Evolutionary conservation across 2,797 vertebrate species (phyloP).

Genomic region (Falco biarmicus): DNA sequence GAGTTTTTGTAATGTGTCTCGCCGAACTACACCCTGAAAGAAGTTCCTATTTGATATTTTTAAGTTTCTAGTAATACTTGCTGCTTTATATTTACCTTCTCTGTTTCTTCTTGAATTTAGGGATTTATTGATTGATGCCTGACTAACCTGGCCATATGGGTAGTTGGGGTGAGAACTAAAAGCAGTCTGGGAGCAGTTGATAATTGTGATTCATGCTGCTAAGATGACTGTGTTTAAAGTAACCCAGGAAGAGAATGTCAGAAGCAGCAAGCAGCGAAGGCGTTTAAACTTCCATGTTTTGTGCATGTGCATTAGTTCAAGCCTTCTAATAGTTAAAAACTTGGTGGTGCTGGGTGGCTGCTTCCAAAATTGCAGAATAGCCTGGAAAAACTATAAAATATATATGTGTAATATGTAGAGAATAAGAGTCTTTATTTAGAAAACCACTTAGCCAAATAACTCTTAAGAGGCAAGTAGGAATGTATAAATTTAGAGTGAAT

Average conservation of each 20-base stretch:
- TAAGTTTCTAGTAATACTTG: background rate
- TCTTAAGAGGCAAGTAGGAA: background rate
- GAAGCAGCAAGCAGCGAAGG: background rate
- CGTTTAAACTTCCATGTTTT: background rate
- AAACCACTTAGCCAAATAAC: background rate
- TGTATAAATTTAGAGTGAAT: background rate
- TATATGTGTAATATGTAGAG: background rate
- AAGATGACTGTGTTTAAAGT: background rate
- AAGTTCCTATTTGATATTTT: background rate
- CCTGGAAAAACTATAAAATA: background rate
- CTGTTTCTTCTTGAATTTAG: background rate
- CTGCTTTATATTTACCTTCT: background rate
- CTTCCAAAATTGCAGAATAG: background rate
- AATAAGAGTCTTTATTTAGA: constrained; percentile 1
- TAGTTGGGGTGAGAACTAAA: background rate
- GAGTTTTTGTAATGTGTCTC: background rate
- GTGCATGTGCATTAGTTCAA: background rate
- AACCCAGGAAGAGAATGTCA: background rate
- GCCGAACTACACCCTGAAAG: background rate
- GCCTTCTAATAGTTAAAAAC: constrained; percentile 14
- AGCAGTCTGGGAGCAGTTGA: background rate
- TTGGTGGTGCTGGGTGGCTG: background rate
- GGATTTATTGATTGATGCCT: background rate
- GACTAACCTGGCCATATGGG: background rate
- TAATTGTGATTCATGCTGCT: background rate